A percentile compares a stretch with the other conserved stretches of the same genome.
phyloP scores from a whole-genome alignment of 2,797 vertebrate genomes.

The Cichlasoma orientale region DNA sequence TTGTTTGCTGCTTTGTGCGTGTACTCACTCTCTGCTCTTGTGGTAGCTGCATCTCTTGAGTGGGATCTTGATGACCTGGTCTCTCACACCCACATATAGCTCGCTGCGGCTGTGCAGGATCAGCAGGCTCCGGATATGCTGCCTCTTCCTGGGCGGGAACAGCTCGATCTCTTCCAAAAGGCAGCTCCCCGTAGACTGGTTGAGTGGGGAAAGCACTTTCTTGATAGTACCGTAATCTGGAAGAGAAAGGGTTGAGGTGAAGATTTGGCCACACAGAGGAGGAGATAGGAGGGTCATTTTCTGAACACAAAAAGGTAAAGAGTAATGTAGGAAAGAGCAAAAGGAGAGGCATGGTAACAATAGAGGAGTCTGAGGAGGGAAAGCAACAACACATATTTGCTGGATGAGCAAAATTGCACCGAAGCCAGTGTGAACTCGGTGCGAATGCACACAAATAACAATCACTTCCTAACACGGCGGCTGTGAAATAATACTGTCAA shows the following conservation, averaged over 20 bases:
- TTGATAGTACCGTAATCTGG: constrained; percentile 95
- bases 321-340: background rate
- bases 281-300: constrained; percentile 17
- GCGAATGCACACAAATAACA: constrained; percentile 36
- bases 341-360: constrained; percentile 16
- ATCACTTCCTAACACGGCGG: constrained; percentile 26
- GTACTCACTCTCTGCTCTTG: constrained; percentile 89
- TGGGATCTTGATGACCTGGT: constrained; percentile 93
- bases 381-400: constrained; percentile 21
- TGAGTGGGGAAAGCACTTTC: constrained; percentile 93
- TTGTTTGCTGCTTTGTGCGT: background rate
- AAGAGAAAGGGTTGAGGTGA: constrained; percentile 18
- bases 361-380: constrained; percentile 5
- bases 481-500: constrained; percentile 41
- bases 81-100: constrained; percentile 92
- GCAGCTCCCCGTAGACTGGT: constrained; percentile 88
- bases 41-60: constrained; percentile 94
- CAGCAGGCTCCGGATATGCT: constrained; percentile 90
- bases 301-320: constrained; percentile 20
- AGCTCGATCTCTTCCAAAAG: constrained; percentile 95
- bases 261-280: constrained; percentile 32
- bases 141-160: constrained; percentile 84
- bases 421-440: constrained; percentile 38
- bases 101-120: constrained; percentile 94
- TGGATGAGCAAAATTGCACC: constrained; percentile 19